These are phyloP conservation scores for Phalloptychus januarius DNA, from an alignment of 2,797 vertebrate genomes.

Conservation along the genomic window DNA sequence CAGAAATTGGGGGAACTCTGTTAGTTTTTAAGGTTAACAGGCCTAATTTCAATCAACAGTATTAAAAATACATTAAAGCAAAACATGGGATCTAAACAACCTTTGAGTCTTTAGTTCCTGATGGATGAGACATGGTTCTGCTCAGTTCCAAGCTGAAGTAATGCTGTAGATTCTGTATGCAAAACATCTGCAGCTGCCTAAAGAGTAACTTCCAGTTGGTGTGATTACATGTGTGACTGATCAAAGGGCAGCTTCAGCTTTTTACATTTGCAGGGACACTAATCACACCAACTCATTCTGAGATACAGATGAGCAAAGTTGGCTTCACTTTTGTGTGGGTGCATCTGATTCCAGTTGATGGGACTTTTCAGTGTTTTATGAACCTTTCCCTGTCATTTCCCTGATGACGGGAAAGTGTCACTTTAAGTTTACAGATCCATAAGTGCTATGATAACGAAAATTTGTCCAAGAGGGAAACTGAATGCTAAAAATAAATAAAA, in stretches of 20 bases:
- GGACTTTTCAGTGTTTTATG: neutral
- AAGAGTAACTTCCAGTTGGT: conserved; percentile 54
- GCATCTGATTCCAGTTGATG: neutral
- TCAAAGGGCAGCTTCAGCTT: conserved; percentile 49
- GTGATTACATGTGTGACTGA: conserved; percentile 70
- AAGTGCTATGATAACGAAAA: neutral
- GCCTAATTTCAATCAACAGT: neutral
- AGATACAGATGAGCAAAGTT: conserved; percentile 49
- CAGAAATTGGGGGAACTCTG: neutral
- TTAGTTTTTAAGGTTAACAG: neutral
- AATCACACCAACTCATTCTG: conserved; percentile 48
- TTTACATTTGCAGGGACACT: conserved; percentile 46
- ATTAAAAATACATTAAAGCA: neutral
- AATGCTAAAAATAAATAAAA: neutral
- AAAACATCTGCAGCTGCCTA: conserved; percentile 44
- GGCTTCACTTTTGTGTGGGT: conserved; percentile 38
- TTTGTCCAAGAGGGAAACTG: neutral
- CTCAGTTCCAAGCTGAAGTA: conserved; percentile 32
- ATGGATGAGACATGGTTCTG: conserved; percentile 36
- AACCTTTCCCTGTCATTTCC: neutral
- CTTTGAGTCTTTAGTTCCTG: conserved; percentile 45
- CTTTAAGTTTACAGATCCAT: neutral
- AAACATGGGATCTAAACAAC: conserved; percentile 12
- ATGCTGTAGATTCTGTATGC: conserved; percentile 24
- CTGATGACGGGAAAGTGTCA: neutral